phyloP scores from a whole-genome alignment of 2,888 invertebrate species.

The Tetragnatha montana region DNA sequence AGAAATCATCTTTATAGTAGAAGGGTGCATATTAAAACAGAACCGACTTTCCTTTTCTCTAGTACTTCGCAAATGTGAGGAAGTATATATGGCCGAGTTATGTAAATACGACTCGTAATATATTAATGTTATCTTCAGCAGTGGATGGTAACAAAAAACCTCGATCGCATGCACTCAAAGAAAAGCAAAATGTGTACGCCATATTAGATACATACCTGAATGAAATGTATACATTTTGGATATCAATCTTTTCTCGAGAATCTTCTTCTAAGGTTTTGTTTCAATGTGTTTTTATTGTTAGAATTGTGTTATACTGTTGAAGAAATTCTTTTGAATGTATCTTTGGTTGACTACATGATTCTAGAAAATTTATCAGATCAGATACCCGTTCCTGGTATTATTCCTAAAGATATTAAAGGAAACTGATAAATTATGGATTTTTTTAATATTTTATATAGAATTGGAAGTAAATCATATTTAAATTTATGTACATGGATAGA shows the following conservation, averaged over 20 bases:
- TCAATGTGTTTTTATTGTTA: slow-evolving; percentile 23
- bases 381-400: too few species aligned
- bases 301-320: not conserved
- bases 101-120: slow-evolving; percentile 32
- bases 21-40: slow-evolving; percentile 19
- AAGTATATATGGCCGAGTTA: not conserved
- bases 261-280: slow-evolving; percentile 23
- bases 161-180: not conserved
- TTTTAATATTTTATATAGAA: too few species aligned
- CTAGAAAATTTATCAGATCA: too few species aligned
- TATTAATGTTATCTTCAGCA: slow-evolving; percentile 12
- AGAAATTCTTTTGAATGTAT: not conserved
- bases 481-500: too few species aligned
- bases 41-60: not conserved
- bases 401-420: too few species aligned
- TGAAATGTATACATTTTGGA: not conserved
- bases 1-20: not conserved
- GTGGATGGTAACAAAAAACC: slow-evolving; percentile 3
- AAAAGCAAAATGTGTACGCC: slow-evolving; percentile 5
- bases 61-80: not conserved
- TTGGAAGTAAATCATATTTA: too few species aligned
- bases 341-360: not conserved
- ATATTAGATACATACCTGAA: slow-evolving; percentile 6
- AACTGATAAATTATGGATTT: too few species aligned
- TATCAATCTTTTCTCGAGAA: not conserved